phyloP scores from a whole-genome alignment of 2,888 invertebrate genomes.

The Cyclophora punctaria region DNA sequence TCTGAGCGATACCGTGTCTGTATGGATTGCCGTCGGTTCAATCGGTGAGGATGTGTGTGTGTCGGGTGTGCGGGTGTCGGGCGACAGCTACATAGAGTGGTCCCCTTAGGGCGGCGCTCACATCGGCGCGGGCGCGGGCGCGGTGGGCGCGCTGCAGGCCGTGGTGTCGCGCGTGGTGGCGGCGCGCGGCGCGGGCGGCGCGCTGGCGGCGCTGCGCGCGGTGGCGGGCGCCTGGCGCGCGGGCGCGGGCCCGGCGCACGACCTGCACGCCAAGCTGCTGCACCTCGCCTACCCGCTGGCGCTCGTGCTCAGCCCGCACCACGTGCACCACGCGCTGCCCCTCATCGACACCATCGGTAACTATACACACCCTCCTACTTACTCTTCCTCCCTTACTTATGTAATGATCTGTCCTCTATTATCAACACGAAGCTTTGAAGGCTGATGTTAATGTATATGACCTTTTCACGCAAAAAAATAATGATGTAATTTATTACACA shows the following conservation, averaged over 20 bases:
- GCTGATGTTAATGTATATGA: no score
- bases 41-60: no score
- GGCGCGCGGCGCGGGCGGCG: conserved; percentile 46
- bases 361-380: conserved; percentile 10
- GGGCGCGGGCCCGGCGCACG: conserved; percentile 43
- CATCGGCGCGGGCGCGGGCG: conserved; percentile 51
- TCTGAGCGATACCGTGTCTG: background rate
- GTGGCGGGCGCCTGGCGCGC: conserved; percentile 81
- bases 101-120: conserved; percentile 54
- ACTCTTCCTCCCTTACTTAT: no score
- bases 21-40: no score
- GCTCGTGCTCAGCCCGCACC: conserved; percentile 80
- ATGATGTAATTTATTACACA: no score
- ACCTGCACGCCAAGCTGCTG: conserved; percentile 57
- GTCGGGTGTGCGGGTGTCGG: no score
- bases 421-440: no score
- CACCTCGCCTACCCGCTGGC: conserved; percentile 81
- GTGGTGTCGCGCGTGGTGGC: conserved; percentile 53
- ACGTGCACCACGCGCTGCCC: conserved; percentile 75
- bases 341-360: conserved; percentile 80
- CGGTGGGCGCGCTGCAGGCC: conserved; percentile 50
- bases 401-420: no score
- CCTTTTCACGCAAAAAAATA: no score
- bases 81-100: background rate
- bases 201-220: conserved; percentile 37